Conservation (phyloP, 2,888 invertebrate genomes). For the Pollenia labialis region DNA sequence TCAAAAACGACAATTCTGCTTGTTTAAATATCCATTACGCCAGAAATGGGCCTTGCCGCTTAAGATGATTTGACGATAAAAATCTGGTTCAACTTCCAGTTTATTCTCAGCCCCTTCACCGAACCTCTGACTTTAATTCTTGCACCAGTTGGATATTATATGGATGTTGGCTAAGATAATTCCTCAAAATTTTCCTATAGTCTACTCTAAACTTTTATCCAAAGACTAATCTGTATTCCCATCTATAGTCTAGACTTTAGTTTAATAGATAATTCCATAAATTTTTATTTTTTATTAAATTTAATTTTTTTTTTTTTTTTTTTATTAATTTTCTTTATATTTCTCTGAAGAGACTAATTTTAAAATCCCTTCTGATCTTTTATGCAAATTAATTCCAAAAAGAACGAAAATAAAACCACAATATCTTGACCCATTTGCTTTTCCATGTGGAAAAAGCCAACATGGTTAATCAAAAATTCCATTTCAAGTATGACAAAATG, state of each 20-base stretch:
- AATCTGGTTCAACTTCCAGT: too few species aligned
- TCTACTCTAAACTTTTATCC: neutral
- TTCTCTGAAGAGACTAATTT: neutral
- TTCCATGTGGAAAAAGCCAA: slow-evolving; percentile 33
- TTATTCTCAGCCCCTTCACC: too few species aligned
- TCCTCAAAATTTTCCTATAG: neutral
- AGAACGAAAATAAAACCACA: neutral
- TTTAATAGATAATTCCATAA: too few species aligned
- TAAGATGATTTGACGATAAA: too few species aligned
- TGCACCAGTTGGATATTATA: too few species aligned
- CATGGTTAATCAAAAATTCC: slow-evolving; percentile 50
- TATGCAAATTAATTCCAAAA: slow-evolving; percentile 10
- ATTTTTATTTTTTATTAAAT: neutral
- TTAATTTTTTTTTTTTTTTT: neutral
- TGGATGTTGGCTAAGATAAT: too few species aligned
- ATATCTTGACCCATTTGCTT: slow-evolving; percentile 32
- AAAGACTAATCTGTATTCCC: too few species aligned
- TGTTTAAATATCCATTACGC: fast-evolving
- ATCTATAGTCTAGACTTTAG: too few species aligned
- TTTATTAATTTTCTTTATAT: neutral
- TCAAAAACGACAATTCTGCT: too few species aligned
- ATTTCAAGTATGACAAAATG: slow-evolving; percentile 31
- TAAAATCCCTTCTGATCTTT: neutral
- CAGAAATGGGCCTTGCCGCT: too few species aligned
- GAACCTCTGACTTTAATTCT: too few species aligned